These are phyloP conservation scores for Ariolimax columbianus DNA, from an alignment of 2,888 invertebrate genomes.

Conservation along the genomic window DNA sequence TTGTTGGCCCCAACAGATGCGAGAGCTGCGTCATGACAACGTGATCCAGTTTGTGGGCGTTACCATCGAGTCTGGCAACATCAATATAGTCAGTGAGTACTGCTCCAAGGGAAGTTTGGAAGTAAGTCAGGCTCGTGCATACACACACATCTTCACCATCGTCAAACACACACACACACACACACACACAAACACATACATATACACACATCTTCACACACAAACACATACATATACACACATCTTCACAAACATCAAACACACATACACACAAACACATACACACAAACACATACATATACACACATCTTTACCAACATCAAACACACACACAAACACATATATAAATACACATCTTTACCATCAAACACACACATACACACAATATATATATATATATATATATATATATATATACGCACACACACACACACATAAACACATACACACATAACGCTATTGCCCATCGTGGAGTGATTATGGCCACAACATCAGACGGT, in stretches of 20 bases:
- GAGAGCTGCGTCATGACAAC: constrained; percentile 77
- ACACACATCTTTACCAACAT: too few species aligned
- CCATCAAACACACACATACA: too few species aligned
- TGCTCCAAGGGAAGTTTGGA: constrained; percentile 76
- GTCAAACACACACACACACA: background rate
- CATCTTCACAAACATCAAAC: background rate
- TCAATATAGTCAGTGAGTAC: constrained; percentile 76
- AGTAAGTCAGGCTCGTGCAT: constrained; percentile 58
- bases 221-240: background rate
- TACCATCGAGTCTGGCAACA: constrained; percentile 73
- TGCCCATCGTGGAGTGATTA: too few species aligned
- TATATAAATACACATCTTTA: too few species aligned
- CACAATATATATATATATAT: too few species aligned
- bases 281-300: background rate
- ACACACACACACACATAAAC: too few species aligned
- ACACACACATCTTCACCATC: background rate
- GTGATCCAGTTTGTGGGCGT: constrained; percentile 77
- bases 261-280: background rate
- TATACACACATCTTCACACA: background rate
- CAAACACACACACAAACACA: too few species aligned
- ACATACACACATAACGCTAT: too few species aligned
- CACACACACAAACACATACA: background rate
- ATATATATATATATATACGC: too few species aligned
- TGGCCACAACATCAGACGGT: too few species aligned
- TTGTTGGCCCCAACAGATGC: too few species aligned